These are phyloP conservation scores for Aradophagus sp. DNA, from an alignment of 1,140 invertebrate genomes.

Conservation along the genomic window DNA sequence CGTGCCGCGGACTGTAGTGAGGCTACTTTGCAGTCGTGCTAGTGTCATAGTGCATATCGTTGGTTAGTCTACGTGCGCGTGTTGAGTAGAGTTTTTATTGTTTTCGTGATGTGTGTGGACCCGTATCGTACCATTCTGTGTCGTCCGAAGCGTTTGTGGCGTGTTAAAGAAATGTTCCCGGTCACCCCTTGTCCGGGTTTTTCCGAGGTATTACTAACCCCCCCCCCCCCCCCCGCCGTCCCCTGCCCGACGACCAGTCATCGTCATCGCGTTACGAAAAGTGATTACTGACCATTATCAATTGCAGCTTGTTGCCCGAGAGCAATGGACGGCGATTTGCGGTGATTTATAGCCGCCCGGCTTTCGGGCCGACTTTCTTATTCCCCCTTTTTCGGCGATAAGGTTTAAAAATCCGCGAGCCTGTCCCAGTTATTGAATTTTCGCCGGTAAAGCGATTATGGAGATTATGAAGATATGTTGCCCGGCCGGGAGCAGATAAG, in stretches of 20 bases:
- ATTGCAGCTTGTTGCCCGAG: background rate
- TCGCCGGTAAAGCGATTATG: slow-evolving; percentile 47
- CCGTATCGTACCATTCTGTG: too few relatives aligned
- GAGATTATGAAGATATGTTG: slow-evolving; percentile 51
- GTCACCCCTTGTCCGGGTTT: too few relatives aligned
- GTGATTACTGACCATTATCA: slow-evolving; percentile 19
- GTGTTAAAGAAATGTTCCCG: too few relatives aligned
- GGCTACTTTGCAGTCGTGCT: too few relatives aligned
- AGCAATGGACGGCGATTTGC: background rate
- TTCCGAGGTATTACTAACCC: too few relatives aligned
- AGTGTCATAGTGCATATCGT: too few relatives aligned
- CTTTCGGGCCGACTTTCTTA: background rate
- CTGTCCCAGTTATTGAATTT: slow-evolving; percentile 48
- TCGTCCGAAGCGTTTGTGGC: too few relatives aligned
- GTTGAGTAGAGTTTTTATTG: too few relatives aligned
- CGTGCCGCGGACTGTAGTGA: too few relatives aligned
- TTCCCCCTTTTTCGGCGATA: slow-evolving; percentile 5
- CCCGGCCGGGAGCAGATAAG: slow-evolving; percentile 27
- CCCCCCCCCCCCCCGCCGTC: too few relatives aligned
- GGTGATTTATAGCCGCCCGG: background rate
- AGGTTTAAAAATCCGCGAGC: slow-evolving; percentile 27
- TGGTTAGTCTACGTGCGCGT: too few relatives aligned
- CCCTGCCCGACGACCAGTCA: slow-evolving; percentile 6
- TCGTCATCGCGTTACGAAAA: slow-evolving; percentile 18
- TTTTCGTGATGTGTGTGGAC: too few relatives aligned